Percentiles rank a stretch among this genome's conserved stretches.
Conservation (phyloP, 2,797 vertebrate genomes). For the Hippopotamyrus pictus region DNA sequence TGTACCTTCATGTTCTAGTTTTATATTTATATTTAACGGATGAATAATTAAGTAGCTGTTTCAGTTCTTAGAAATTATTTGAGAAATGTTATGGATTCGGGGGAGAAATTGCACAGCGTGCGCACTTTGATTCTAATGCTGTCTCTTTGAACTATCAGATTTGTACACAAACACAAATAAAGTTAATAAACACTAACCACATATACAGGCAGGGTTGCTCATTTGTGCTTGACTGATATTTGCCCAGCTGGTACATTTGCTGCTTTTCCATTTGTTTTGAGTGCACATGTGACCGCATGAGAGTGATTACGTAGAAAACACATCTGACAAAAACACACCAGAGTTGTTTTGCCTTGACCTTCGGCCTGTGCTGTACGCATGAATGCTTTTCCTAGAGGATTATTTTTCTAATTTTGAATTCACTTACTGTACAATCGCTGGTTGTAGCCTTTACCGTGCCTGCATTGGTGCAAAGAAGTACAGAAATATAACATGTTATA, state of each 20-base stretch:
- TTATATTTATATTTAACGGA: not conserved
- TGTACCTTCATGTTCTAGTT: not conserved
- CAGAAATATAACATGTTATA: not conserved
- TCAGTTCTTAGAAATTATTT: not conserved
- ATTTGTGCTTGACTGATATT: not conserved
- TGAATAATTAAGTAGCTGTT: not conserved
- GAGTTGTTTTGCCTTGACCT: not conserved
- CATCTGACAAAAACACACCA: not conserved
- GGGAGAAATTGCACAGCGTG: not conserved
- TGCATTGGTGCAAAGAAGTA: not conserved
- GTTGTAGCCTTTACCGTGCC: not conserved
- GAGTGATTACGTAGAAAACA: not conserved
- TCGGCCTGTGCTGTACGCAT: not conserved
- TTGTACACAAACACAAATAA: not conserved
- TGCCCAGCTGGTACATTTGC: not conserved
- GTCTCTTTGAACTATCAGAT: not conserved
- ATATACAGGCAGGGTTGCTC: not conserved
- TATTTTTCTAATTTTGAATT: not conserved
- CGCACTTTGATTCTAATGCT: not conserved
- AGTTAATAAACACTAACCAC: not conserved
- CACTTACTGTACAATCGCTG: not conserved
- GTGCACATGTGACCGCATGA: not conserved
- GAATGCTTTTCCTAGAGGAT: not conserved
- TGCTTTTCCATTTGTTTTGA: not conserved
- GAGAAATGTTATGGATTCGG: not conserved